Evolutionary conservation across 2,797 vertebrate species (phyloP).

Genomic region (Artibeus lituratus): DNA sequence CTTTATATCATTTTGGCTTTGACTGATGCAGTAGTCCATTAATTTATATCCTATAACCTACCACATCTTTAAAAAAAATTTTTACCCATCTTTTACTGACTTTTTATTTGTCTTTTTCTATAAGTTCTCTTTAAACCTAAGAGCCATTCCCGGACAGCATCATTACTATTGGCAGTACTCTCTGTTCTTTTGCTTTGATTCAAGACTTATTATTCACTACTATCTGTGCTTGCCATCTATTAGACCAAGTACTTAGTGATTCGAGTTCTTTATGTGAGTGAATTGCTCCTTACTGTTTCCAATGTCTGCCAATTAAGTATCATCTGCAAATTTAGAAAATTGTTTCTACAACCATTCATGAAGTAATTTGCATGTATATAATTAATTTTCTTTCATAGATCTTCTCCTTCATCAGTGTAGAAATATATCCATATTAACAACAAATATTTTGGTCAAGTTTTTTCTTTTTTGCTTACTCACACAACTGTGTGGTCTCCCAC

Average conservation of each 20-base stretch:
- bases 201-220: constrained; percentile 42
- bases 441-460: neutral
- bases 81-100: constrained; percentile 25
- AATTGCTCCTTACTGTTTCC: constrained; percentile 60
- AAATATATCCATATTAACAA: neutral
- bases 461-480: neutral
- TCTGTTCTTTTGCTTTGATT: constrained; percentile 23
- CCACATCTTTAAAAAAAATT: neutral
- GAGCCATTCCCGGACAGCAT: neutral
- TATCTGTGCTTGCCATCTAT: constrained; percentile 46
- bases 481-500: neutral
- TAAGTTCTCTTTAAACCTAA: constrained; percentile 22
- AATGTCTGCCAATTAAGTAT: constrained; percentile 66
- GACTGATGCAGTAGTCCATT: constrained; percentile 25
- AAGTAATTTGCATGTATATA: constrained; percentile 43
- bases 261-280: constrained; percentile 50
- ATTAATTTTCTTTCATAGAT: constrained; percentile 50
- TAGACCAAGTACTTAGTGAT: constrained; percentile 59
- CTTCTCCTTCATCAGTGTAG: constrained; percentile 24
- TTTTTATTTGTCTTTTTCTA: constrained; percentile 18
- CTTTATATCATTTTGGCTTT: constrained; percentile 42
- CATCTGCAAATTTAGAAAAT: constrained; percentile 67
- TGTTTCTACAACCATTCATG: neutral
- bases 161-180: neutral
- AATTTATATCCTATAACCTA: constrained; percentile 52